Evolutionary conservation across 2,113 vertebrate genomes (phyloP).

Genomic region (Mystacornis crossleyi): DNA sequence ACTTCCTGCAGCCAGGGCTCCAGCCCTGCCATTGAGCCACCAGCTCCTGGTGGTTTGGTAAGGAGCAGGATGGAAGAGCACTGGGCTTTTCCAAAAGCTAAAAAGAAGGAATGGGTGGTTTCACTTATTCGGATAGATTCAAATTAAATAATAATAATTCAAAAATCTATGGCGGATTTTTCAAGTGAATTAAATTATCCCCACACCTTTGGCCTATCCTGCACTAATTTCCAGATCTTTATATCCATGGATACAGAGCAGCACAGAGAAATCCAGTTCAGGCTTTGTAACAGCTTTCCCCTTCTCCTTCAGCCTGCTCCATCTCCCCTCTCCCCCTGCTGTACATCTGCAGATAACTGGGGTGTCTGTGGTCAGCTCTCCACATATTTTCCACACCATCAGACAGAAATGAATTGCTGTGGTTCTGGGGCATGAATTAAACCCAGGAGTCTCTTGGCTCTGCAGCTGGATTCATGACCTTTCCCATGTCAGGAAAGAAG

Average conservation of each 20-base stretch:
- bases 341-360: neutral
- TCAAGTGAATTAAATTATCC: neutral
- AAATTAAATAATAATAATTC: neutral
- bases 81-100: neutral
- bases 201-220: neutral
- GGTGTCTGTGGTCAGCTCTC: constrained; percentile 7
- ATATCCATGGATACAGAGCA: neutral
- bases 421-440: constrained; percentile 1
- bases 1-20: neutral
- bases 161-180: neutral
- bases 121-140: neutral
- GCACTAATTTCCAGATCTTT: neutral
- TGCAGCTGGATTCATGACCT: neutral
- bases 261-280: neutral
- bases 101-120: neutral
- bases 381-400: constrained; percentile 25
- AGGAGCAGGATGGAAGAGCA: neutral
- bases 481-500: constrained; percentile 6
- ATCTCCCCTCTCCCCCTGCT: neutral
- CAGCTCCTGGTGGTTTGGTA: neutral
- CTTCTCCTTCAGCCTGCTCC: neutral
- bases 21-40: neutral
- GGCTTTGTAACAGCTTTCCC: neutral
- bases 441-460: constrained; percentile 23
- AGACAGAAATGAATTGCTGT: constrained; percentile 14